Evolutionary conservation across 2,797 vertebrate species (phyloP), one percentile per base, ranked within the genome.

Genomic region (Amphiprion clarkii): DNA sequence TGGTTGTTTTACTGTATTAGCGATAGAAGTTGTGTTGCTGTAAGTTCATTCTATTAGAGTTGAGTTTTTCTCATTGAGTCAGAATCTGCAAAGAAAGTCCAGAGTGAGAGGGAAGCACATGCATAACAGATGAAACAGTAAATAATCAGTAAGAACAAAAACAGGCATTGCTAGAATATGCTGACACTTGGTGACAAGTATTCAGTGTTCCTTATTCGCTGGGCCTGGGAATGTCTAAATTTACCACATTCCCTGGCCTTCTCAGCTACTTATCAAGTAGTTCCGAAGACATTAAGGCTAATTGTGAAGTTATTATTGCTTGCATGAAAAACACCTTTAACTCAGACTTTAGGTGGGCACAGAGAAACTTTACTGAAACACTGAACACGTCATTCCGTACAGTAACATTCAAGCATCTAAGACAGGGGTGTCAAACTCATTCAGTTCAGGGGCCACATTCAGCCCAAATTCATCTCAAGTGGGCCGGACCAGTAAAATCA

Each of bases 1-100:
- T 12, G 31, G 44, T 68, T 65, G 27, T 44, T 61, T 59, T 13
- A 52, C 39, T 44, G 67, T 66, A 17, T 56, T 48, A 17, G 4
- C 46, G 51, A 36, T 16, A 19, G 23, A 21, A 40, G 49, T 23
- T 29, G 2, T 68, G 40, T 52, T 74, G 19, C 49, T 56, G 42
- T 36, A 36, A 1, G 44, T 17, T 44, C 42, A 5, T 16, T 59
- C 33, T 1, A 13, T n/a, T 61, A 39, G 31, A 8, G 33, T 31
- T 23, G 33, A 48, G 8, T n/a, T 68, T 16, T 40, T 31, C 51
- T 54, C n/a, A 55, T n/a, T 33, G 17, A 64, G 5, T 53, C 6
- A 31, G 27, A 52, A 19, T 63, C 29, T n/a, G 33, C 2, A 8
- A 55, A 67, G 63, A 10, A 25, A 19, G 3, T 3, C 16, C 0